Evolutionary conservation across 2,797 vertebrate genomes (phyloP).

Genomic region (Spinus olivaceus): DNA sequence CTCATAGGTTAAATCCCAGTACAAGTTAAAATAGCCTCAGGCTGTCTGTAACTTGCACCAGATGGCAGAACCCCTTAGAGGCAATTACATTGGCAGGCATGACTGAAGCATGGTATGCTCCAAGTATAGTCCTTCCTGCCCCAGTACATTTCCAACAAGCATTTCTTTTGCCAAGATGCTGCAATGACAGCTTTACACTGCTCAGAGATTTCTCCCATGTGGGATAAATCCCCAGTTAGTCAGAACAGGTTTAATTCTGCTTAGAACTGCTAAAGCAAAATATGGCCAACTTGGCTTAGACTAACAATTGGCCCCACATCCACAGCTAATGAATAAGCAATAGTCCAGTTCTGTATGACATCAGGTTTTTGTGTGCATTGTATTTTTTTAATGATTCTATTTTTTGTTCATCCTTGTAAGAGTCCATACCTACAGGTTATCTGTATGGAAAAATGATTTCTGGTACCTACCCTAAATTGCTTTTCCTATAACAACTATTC

Average conservation of each 20-base stretch:
- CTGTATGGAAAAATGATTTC: background rate
- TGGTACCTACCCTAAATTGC: background rate
- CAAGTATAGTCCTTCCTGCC: slow-evolving; percentile 26
- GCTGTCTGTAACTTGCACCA: slow-evolving; percentile 50
- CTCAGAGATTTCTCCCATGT: background rate
- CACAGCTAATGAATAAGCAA: slow-evolving; percentile 5
- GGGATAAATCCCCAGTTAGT: slow-evolving; percentile 9
- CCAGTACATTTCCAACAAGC: slow-evolving; percentile 17
- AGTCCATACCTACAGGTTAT: background rate
- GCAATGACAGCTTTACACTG: slow-evolving; percentile 16
- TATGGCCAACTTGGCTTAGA: background rate
- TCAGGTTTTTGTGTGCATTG: background rate
- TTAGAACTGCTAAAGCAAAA: background rate
- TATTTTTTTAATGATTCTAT: background rate
- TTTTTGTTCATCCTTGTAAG: background rate
- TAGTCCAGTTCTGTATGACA: background rate
- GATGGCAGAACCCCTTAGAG: slow-evolving; percentile 48
- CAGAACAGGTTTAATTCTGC: slow-evolving; percentile 16
- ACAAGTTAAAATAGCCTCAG: slow-evolving; percentile 32
- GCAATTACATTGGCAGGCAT: slow-evolving; percentile 36
- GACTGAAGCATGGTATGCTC: background rate
- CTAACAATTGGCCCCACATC: background rate
- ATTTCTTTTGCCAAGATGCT: slow-evolving; percentile 5
- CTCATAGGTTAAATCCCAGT: background rate
- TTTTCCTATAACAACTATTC: slow-evolving; percentile 43